These are phyloP conservation scores for Rhinolophus ferrumequinum DNA, from an alignment of 2,113 vertebrate species.

Conservation along the genomic window DNA sequence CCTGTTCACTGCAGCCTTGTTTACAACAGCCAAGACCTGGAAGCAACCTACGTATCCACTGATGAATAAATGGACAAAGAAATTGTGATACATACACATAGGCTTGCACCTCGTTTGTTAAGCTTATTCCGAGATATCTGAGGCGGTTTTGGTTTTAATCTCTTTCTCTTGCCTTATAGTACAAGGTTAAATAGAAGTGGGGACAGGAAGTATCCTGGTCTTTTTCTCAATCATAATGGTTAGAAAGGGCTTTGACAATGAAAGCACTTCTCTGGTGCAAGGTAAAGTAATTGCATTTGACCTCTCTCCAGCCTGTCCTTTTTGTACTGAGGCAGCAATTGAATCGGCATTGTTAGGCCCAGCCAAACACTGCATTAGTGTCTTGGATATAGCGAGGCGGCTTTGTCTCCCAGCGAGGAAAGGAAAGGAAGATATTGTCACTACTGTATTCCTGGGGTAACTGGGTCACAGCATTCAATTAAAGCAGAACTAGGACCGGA, in stretches of 20 bases:
- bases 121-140: background rate
- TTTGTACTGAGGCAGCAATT: background rate
- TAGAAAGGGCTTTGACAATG: background rate
- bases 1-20: no score
- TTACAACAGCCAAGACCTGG: background rate
- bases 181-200: background rate
- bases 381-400: background rate
- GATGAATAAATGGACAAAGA: background rate
- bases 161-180: background rate
- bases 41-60: fast-evolving
- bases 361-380: background rate
- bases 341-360: background rate
- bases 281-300: background rate
- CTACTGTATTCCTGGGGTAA: background rate
- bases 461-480: background rate
- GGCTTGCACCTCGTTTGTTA: background rate
- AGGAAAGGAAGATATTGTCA: background rate
- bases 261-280: background rate
- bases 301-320: background rate
- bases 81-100: background rate
- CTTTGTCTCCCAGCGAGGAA: background rate
- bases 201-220: background rate
- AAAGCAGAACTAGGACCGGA: background rate
- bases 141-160: background rate
- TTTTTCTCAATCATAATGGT: background rate